Conservation (phyloP, 1,140 invertebrate genomes). For the Aleiodes sp. region DNA sequence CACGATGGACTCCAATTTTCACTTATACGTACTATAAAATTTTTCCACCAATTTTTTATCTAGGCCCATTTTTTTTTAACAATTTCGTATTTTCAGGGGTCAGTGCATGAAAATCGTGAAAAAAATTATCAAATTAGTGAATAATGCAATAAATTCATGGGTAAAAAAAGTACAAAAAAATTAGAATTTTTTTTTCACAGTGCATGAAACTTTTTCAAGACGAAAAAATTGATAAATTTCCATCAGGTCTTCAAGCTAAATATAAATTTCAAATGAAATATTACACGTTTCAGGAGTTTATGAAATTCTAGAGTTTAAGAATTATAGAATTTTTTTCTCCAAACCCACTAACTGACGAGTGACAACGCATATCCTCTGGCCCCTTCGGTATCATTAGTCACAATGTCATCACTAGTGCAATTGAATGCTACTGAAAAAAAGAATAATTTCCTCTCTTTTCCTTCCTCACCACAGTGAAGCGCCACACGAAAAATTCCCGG, state of each 20-base stretch:
- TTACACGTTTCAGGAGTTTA: slow-evolving; percentile 17
- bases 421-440: slow-evolving; percentile 53
- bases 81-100: too few relatives aligned
- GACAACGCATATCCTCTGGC: slow-evolving; percentile 43
- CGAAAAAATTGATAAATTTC: neutral
- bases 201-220: neutral
- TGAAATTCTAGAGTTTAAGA: slow-evolving; percentile 35
- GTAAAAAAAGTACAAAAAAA: too few relatives aligned
- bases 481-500: slow-evolving; percentile 34
- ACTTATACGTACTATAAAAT: too few relatives aligned
- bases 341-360: slow-evolving; percentile 40
- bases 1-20: too few relatives aligned
- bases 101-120: too few relatives aligned
- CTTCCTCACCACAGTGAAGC: neutral
- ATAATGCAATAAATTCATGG: too few relatives aligned
- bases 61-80: too few relatives aligned
- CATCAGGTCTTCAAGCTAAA: neutral
- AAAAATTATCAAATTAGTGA: too few relatives aligned
- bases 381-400: slow-evolving; percentile 59
- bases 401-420: slow-evolving; percentile 63
- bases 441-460: slow-evolving; percentile 14
- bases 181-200: neutral
- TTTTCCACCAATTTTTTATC: too few relatives aligned
- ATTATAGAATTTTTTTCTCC: slow-evolving; percentile 9
- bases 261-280: neutral